Base-by-base conservation (phyloP, 2,888 invertebrate species). In the Monochamus alternatus region DNA sequence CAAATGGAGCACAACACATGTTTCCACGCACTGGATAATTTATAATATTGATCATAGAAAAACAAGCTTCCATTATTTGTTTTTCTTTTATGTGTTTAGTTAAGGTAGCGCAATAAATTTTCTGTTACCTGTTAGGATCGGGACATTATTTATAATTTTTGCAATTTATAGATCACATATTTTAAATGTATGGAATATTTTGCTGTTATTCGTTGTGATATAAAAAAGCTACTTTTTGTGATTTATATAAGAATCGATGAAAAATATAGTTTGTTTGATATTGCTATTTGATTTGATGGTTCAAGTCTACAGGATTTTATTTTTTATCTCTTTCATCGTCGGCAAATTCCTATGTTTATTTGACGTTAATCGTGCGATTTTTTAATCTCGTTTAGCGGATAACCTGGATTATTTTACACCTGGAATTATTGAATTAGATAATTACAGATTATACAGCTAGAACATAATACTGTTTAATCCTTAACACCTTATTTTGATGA, bases 61-160 rank as follows among this genome's bases (percentile, higher is more conserved):
- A 68, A 43, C 55, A 68, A 68, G 58, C 67, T 10, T 12, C 9
- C 14, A 10, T 58, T 22, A 55, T 68, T 68, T 68, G 43, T 68
- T 68, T 68, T 68, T 55, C 58, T 52, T 68, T 58, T 8, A 4
- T 22, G 1, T 68, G 58, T 68, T 68, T 66, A 52, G n/a, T 51
- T 44, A 65, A 65, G 65, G 65, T 65, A 65, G 22, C 14, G 47
- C 51, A 14, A 32, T 66, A 66, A 66, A 66, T 52, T 52, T 66
- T 31, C 32, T 30, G 30, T 44, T 66, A 66, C 32, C 30, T 38
- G 52, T 31, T 9, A 7, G 9, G 32, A 2, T n/a, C 3, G 9
- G 10, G n/a, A 62, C 31, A 12, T n/a, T 51, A 55, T 66, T 66
- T 66, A 51, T 30, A 52, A 52, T 32, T 66, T 66, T 66, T 12